Evolutionary conservation across 2,797 vertebrate species (phyloP).

Genomic region (Sebastes iracundus): DNA sequence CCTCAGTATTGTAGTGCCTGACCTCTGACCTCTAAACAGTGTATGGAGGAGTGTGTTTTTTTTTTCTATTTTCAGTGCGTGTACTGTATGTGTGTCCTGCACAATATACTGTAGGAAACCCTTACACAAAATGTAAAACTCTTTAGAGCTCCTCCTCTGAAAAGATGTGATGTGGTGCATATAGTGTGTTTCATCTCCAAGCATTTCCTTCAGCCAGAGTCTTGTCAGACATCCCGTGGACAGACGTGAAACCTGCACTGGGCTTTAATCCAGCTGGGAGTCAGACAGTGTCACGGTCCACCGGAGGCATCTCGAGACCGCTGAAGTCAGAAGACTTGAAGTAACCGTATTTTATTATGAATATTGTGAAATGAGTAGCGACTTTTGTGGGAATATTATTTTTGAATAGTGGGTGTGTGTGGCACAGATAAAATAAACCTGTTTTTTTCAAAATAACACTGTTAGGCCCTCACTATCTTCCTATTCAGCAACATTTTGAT

Average conservation of each 20-base stretch:
- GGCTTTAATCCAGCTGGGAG: conserved; percentile 78
- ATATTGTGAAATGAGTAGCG: conserved; percentile 90
- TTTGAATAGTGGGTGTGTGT: conserved; percentile 91
- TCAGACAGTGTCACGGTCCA: conserved; percentile 81
- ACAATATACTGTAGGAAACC: conserved; percentile 45
- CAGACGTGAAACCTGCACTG: conserved; percentile 80
- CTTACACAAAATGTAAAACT: conserved; percentile 84
- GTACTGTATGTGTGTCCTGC: conserved; percentile 40
- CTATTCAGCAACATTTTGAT: not conserved
- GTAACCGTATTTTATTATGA: conserved; percentile 87
- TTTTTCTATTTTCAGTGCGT: conserved; percentile 68
- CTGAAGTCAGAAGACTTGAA: conserved; percentile 91
- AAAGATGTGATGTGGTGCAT: conserved; percentile 82
- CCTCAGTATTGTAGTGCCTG: conserved; percentile 93
- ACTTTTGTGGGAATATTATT: conserved; percentile 91
- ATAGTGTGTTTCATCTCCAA: conserved; percentile 87
- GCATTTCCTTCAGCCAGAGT: conserved; percentile 85
- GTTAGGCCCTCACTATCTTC: not conserved
- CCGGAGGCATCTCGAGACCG: conserved; percentile 84
- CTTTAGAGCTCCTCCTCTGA: conserved; percentile 83
- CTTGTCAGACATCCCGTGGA: conserved; percentile 72
- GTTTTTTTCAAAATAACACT: conserved; percentile 82
- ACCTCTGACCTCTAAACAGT: conserved; percentile 83
- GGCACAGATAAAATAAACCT: conserved; percentile 90
- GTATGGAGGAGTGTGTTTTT: conserved; percentile 84